A percentile compares a stretch with the other conserved stretches of the same genome.
Evolutionary conservation across 2,113 vertebrate species (phyloP).

Genomic region (Conger conger): DNA sequence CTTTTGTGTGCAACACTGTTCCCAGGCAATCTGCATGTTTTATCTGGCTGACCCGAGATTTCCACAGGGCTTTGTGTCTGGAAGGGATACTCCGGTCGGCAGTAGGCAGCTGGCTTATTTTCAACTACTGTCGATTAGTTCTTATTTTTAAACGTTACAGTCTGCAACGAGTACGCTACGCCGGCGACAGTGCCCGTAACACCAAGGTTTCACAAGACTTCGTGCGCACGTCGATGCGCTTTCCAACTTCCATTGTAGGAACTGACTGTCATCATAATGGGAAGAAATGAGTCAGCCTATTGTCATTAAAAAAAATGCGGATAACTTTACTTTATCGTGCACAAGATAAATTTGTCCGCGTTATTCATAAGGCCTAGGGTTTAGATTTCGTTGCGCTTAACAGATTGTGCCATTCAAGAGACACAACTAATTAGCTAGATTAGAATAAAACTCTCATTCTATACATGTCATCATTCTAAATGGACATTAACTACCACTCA

Average conservation of each 20-base stretch:
- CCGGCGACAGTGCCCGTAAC: not conserved
- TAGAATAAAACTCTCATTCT: not conserved
- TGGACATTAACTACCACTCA: not conserved
- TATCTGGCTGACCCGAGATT: constrained; percentile 44
- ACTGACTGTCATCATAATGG: not conserved
- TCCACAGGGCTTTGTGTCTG: constrained; percentile 64
- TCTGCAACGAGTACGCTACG: not conserved
- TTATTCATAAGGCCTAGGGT: not conserved
- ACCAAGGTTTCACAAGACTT: not conserved
- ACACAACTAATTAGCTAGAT: not conserved
- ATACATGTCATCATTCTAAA: not conserved
- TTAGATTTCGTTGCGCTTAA: not conserved
- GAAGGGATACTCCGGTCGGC: constrained; percentile 33
- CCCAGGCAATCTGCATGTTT: constrained; percentile 56
- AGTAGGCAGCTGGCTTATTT: constrained; percentile 2
- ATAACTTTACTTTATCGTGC: not conserved
- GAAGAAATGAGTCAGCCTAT: not conserved
- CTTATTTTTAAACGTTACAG: not conserved
- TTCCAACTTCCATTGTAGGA: not conserved
- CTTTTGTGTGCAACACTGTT: constrained; percentile 63
- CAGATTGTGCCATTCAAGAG: not conserved
- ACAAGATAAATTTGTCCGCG: not conserved
- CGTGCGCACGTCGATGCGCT: not conserved
- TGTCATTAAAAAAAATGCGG: not conserved
- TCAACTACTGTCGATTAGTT: not conserved